Base-by-base conservation (phyloP, 2,113 vertebrate genomes). In the Rafetus swinhoei region DNA sequence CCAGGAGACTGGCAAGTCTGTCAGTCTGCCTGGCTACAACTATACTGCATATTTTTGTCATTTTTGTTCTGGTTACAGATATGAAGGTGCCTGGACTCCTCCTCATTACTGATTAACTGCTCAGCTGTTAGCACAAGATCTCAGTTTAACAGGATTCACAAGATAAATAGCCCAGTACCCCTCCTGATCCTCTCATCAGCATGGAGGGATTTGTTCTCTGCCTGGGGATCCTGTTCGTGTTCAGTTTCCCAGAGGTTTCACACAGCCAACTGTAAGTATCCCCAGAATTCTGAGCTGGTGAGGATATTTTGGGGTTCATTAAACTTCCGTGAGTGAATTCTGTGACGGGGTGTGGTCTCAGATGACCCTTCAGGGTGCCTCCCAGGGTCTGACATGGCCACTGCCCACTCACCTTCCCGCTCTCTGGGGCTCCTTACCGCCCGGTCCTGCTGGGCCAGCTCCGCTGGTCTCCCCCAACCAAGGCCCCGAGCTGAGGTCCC, bases 211-310 rank as follows among this genome's bases (percentile, higher is more conserved):
- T 25, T 54, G 82, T 77, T 15, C 79, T 94, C 56, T 84, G 81
- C 32, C 39, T 94, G 84, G 90, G 79, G 5, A 45, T 87, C 24
- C 32, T 92, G 22, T 72, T 89, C 32, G 60, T 32, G 11, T 52
- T 94, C 55, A 69, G 62, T 27, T 56, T 92, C 45, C 92, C 96
- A 7, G 57, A 84, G 25, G 74, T 81, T 9, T 84, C 81, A n/a
- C 79, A 77, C 18, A 85, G 93, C 32, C 4, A 69, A 52, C 95
- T 96, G 96, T 97, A 81, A 97, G 96, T 97, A 94, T n/a, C 54
- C 59, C 9, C 25, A 16, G 14, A 52, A 32, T 29, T 65, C 25
- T 65, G 29, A 65, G 12, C 4, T 29, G 25, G 13, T 65, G 27
- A 65, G 60, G 29, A 65, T 27, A 62, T 29, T 10, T 29, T 32